These are phyloP conservation scores for Mythimna lalbum DNA, from an alignment of 2,888 invertebrate genomes.

Conservation along the genomic window DNA sequence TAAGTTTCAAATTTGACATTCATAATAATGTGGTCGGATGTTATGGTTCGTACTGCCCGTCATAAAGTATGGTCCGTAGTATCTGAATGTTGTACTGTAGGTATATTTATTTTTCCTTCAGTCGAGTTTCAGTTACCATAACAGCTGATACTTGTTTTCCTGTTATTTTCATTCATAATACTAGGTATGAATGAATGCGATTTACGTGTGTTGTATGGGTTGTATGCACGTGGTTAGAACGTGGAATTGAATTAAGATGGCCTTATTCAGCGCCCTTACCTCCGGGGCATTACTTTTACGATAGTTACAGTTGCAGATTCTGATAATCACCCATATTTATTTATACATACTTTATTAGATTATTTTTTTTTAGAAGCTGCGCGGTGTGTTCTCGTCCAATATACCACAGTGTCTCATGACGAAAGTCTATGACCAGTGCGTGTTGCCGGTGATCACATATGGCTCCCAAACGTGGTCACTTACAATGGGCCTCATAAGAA, in stretches of 20 bases:
- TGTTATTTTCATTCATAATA: constrained; percentile 31
- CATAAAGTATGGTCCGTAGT: constrained; percentile 2
- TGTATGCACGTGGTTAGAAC: neutral
- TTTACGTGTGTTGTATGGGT: neutral
- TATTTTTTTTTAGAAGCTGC: too few species aligned
- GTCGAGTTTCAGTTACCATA: constrained; percentile 1
- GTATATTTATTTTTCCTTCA: constrained; percentile 32
- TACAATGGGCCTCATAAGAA: too few species aligned
- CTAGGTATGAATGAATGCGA: constrained; percentile 31
- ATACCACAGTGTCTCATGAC: too few species aligned
- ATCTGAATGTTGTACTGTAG: neutral
- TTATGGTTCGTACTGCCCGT: constrained; percentile 7
- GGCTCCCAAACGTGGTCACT: too few species aligned
- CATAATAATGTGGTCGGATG: neutral
- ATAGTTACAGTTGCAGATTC: neutral
- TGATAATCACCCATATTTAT: neutral
- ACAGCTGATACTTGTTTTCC: constrained; percentile 33
- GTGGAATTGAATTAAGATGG: neutral
- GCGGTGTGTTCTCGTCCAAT: too few species aligned
- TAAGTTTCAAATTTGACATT: neutral
- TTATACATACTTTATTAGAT: too few species aligned
- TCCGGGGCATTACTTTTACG: neutral
- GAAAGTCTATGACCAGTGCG: too few species aligned
- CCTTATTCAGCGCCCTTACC: neutral
- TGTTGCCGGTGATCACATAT: too few species aligned